These are phyloP conservation scores for Cerastoderma edule DNA, from an alignment of 2,888 invertebrate genomes.

Conservation along the genomic window DNA sequence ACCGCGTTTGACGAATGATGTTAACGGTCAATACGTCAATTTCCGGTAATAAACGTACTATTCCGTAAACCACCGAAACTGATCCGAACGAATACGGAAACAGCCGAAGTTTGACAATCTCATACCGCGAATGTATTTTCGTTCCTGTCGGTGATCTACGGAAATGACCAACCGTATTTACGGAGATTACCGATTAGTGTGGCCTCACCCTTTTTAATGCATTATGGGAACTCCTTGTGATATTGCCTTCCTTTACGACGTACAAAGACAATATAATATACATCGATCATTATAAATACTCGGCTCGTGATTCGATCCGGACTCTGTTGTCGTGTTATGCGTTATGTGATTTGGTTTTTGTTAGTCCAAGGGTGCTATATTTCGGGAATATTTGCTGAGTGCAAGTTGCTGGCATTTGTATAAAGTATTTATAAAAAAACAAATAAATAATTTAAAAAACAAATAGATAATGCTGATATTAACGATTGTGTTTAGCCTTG, in stretches of 20 bases:
- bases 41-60: background rate
- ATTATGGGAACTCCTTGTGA: too few relatives aligned
- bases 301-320: background rate
- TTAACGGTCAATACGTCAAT: slow-evolving; percentile 9
- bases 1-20: slow-evolving; percentile 1
- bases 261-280: background rate
- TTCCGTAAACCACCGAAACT: background rate
- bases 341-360: background rate
- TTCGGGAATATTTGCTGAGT: too few relatives aligned
- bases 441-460: too few relatives aligned
- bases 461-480: too few relatives aligned
- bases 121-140: background rate
- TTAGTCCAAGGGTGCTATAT: background rate
- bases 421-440: too few relatives aligned
- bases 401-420: too few relatives aligned
- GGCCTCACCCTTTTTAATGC: too few relatives aligned
- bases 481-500: too few relatives aligned
- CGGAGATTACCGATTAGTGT: slow-evolving; percentile 12
- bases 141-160: background rate
- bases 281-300: background rate
- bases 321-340: background rate
- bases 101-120: background rate
- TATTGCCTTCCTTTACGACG: too few relatives aligned
- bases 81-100: too few relatives aligned
- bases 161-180: background rate